These are phyloP conservation scores for Sporophila hypoxantha DNA, from an alignment of 2,113 vertebrate genomes.

Conservation along the genomic window DNA sequence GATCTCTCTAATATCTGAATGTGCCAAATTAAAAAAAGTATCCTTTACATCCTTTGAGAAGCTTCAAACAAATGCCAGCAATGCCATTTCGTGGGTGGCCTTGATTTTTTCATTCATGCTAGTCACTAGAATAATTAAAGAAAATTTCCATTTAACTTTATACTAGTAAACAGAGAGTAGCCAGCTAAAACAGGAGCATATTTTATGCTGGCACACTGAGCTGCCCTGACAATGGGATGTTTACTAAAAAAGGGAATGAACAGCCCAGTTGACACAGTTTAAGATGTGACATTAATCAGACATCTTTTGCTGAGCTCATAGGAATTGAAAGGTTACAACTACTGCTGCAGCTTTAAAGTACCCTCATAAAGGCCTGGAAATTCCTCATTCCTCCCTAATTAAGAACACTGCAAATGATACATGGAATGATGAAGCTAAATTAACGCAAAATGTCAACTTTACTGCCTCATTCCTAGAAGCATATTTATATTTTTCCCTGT, in stretches of 20 bases:
- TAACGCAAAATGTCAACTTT: background rate
- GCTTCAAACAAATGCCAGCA: background rate
- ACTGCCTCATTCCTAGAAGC: background rate
- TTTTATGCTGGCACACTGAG: conserved; percentile 4
- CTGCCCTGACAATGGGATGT: background rate
- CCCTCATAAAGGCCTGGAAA: conserved; percentile 3
- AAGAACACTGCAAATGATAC: conserved; percentile 15
- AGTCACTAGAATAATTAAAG: background rate
- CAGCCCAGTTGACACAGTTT: conserved; percentile 3
- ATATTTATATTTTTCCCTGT: background rate
- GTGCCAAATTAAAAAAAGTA: background rate
- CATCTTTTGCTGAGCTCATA: conserved; percentile 45
- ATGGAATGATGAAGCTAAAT: background rate
- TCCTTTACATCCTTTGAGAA: background rate
- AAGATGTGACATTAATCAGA: conserved; percentile 37
- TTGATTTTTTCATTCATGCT: background rate
- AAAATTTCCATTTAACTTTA: conserved; percentile 1
- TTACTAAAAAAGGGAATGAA: conserved; percentile 20
- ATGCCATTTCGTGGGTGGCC: background rate
- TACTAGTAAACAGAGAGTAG: background rate
- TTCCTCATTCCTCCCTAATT: conserved; percentile 41
- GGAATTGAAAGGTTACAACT: conserved; percentile 49
- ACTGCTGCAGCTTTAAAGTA: background rate
- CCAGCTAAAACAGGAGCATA: background rate
- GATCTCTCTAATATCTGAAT: background rate